These are phyloP conservation scores for Drosophila barbarae DNA, from an alignment of 2,888 invertebrate genomes.

Conservation along the genomic window DNA sequence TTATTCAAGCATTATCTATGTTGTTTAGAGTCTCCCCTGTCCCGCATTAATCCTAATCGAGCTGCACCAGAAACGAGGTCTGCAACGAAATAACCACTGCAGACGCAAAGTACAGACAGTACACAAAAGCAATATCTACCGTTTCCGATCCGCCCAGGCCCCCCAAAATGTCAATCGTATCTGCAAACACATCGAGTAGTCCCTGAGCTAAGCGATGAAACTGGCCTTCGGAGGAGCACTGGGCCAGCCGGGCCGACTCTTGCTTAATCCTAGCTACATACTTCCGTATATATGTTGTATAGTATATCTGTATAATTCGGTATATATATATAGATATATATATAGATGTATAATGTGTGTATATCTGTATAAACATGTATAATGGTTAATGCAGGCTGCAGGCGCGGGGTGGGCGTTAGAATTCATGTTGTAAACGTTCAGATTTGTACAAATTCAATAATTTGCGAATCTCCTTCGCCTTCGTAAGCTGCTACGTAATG, in stretches of 20 bases:
- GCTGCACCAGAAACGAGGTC: conserved; percentile 15
- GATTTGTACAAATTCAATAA: conserved; percentile 42
- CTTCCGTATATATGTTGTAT: conserved; percentile 10
- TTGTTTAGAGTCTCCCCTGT: not conserved
- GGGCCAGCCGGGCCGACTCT: not conserved
- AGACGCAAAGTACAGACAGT: conserved; percentile 3
- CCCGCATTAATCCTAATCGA: conserved; percentile 5
- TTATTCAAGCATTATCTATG: conserved; percentile 20
- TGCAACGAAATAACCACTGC: conserved; percentile 12
- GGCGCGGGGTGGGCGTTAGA: conserved; percentile 38
- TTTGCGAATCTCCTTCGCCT: conserved; percentile 14
- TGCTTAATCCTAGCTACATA: conserved; percentile 9
- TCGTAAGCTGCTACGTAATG: conserved; percentile 33
- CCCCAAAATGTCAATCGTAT: conserved; percentile 29
- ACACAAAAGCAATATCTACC: conserved; percentile 17
- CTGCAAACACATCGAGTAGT: conserved; percentile 36
- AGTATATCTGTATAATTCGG: conserved; percentile 23
- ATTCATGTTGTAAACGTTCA: conserved; percentile 24
- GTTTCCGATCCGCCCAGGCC: conserved; percentile 7
- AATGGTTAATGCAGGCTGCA: conserved; percentile 48
- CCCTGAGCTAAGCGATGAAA: conserved; percentile 32
- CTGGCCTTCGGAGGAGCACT: conserved; percentile 19
- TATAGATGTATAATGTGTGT: conserved; percentile 17
- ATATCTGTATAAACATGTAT: conserved; percentile 33
- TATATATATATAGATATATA: conserved; percentile 10